Percentiles rank a stretch among this genome's conserved stretches.
Evolutionary conservation across 2,113 vertebrate species (phyloP).

Genomic region (Megaleporinus macrocephalus): DNA sequence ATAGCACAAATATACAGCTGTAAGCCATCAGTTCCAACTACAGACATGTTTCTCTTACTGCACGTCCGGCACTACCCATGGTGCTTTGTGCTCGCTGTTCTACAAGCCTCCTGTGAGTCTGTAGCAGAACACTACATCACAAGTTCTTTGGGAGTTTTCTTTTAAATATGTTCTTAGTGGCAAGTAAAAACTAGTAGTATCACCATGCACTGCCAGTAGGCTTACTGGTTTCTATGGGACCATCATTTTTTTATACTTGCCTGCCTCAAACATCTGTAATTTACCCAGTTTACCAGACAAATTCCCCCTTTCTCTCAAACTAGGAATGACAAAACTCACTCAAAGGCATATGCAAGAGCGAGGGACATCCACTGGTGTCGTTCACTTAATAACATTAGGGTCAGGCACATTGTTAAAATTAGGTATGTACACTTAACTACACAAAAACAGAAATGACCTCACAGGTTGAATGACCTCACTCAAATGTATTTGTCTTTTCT

Average conservation of each 20-base stretch:
- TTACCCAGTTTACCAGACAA: background rate
- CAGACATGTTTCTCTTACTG: background rate
- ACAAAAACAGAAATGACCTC: constrained; percentile 7
- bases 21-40: too few species aligned
- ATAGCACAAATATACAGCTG: too few species aligned
- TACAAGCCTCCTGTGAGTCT: too few species aligned
- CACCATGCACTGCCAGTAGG: too few species aligned
- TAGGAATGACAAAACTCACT: background rate
- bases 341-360: background rate
- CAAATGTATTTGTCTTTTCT: constrained; percentile 35
- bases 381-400: too few species aligned
- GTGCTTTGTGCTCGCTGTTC: too few species aligned
- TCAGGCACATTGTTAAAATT: constrained; percentile 8
- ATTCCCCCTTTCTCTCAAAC: background rate
- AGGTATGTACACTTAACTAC: background rate
- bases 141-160: too few species aligned
- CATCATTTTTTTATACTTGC: background rate
- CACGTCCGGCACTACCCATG: too few species aligned
- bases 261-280: background rate
- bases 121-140: too few species aligned
- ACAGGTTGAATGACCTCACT: constrained; percentile 23
- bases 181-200: too few species aligned
- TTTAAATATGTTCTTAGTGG: too few species aligned
- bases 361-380: background rate
- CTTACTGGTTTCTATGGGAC: too few species aligned